phyloP scores from a whole-genome alignment of 1,140 invertebrate genomes.

The Drosophila sturtevanti region DNA sequence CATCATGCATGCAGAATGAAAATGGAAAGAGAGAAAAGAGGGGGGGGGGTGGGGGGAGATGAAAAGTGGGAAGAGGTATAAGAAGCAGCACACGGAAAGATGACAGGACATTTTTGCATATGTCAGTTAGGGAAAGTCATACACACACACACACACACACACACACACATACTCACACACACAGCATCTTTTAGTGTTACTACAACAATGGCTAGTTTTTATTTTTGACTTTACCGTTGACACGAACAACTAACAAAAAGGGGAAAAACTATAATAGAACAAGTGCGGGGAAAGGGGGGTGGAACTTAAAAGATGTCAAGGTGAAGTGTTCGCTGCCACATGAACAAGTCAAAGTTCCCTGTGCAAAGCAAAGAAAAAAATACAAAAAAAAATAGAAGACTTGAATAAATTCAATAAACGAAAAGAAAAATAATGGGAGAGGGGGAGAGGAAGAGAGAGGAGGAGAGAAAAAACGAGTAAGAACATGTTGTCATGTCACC shows the following conservation, averaged over 20 bases:
- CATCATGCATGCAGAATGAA: conserved; percentile 73
- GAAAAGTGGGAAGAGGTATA: background rate
- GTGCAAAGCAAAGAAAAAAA: background rate
- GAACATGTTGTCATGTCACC: conserved; percentile 42
- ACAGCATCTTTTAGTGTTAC: conserved; percentile 13
- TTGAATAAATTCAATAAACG: conserved; percentile 59
- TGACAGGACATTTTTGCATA: conserved; percentile 75
- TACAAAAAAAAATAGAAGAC: conserved; percentile 29
- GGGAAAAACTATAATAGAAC: background rate
- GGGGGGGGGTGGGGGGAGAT: too few species aligned
- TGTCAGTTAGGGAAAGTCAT: conserved; percentile 59
- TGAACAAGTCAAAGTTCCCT: conserved; percentile 68
- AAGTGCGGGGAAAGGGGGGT: too few species aligned
- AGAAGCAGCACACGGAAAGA: conserved; percentile 23
- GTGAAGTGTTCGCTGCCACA: conserved; percentile 37
- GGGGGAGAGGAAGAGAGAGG: background rate
- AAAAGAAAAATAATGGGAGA: conserved; percentile 49
- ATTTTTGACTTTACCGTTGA: conserved; percentile 26
- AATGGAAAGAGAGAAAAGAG: conserved; percentile 40
- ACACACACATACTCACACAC: conserved; percentile 17
- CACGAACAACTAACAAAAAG: background rate
- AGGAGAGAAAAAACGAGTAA: too few species aligned
- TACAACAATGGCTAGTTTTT: conserved; percentile 28
- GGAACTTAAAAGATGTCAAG: conserved; percentile 74
- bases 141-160: conserved; percentile 23